Conservation (phyloP, 2,113 vertebrate genomes). For the Bagarius yarrelli region DNA sequence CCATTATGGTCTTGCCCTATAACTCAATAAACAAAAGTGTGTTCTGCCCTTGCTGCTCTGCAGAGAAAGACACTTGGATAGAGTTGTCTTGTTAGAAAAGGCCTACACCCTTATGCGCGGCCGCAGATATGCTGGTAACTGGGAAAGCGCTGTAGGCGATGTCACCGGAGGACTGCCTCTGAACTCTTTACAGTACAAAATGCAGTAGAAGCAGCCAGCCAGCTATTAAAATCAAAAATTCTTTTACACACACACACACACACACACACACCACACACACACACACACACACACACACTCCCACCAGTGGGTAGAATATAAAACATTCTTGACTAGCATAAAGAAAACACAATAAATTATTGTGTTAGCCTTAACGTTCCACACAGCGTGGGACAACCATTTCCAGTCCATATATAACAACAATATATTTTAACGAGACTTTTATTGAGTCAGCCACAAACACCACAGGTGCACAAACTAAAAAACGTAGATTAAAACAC, state of each 20-base stretch:
- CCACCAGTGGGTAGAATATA: conserved; percentile 51
- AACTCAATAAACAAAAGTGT: conserved; percentile 46
- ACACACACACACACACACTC: conserved; percentile 35
- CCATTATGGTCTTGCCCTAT: conserved; percentile 44
- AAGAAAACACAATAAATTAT: conserved; percentile 68
- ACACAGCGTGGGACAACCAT: conserved; percentile 64
- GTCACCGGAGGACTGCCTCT: conserved; percentile 29
- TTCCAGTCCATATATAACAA: conserved; percentile 61
- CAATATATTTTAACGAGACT: conserved; percentile 40
- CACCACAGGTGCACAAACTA: conserved; percentile 55
- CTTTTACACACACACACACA: background rate
- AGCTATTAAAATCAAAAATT: conserved; percentile 41
- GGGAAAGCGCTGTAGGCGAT: conserved; percentile 36
- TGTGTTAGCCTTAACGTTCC: conserved; percentile 52
- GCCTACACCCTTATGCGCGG: background rate
- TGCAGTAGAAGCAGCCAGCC: conserved; percentile 13
- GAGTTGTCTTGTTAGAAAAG: conserved; percentile 32
- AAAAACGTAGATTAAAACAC: conserved; percentile 61
- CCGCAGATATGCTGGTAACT: conserved; percentile 30
- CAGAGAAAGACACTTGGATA: conserved; percentile 31
- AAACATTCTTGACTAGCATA: conserved; percentile 54
- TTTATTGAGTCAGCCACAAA: conserved; percentile 47
- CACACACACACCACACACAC: conserved; percentile 15
- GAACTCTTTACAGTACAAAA: conserved; percentile 16
- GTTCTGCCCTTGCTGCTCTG: conserved; percentile 36